Conservation (phyloP, 2,113 vertebrate genomes). For the Indri indri region DNA sequence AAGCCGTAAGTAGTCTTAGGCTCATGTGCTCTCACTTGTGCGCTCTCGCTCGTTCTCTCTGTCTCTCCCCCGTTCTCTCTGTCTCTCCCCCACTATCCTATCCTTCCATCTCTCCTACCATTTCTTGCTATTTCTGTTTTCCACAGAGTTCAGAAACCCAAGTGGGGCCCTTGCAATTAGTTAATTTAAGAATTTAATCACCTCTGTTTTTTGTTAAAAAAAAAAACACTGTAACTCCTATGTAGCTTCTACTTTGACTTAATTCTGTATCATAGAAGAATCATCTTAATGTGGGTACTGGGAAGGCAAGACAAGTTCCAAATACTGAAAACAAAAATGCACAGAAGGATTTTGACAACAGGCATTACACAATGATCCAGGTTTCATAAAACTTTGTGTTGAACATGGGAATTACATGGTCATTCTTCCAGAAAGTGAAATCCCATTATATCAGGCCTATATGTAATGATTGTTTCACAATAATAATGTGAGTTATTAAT, state of each 20-base stretch:
- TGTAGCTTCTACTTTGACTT: not conserved
- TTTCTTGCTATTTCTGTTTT: not conserved
- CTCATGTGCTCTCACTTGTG: not conserved
- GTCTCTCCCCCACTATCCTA: not conserved
- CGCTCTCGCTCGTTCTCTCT: not conserved
- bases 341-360: constrained; percentile 21
- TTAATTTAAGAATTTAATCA: constrained; percentile 24
- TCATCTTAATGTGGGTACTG: not conserved
- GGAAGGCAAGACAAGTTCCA: not conserved
- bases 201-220: not conserved
- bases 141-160: constrained; percentile 21
- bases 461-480: constrained; percentile 60
- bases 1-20: not conserved
- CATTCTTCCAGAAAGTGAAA: constrained; percentile 66
- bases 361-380: not conserved
- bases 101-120: not conserved
- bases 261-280: not conserved
- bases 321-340: not conserved
- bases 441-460: constrained; percentile 46
- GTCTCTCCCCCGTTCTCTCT: not conserved
- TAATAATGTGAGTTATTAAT: constrained; percentile 73
- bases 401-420: constrained; percentile 43
- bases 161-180: not conserved
- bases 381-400: constrained; percentile 47
- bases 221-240: not conserved